These are phyloP conservation scores for Clytia hemisphaerica DNA, from an alignment of 30 jellyfish, hydroid and myxozoan genomes.

Conservation along the genomic window DNA sequence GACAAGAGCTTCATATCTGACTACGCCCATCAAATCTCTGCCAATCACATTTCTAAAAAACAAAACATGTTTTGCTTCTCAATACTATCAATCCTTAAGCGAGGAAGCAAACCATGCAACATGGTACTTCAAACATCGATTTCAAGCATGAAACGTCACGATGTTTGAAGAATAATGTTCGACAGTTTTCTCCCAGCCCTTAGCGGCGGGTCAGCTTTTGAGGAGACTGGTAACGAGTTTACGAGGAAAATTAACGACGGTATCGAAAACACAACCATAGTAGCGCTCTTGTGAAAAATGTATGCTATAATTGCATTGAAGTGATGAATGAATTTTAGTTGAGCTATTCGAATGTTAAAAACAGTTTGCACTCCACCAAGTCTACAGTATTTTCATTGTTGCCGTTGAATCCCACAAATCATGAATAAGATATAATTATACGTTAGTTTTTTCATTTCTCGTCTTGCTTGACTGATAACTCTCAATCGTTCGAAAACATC, in stretches of 20 bases:
- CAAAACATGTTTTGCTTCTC: not conserved
- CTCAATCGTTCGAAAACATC: conserved; percentile 78
- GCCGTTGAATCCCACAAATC: not conserved
- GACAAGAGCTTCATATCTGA: conserved; percentile 37
- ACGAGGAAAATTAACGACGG: not conserved
- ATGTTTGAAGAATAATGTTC: too few relatives aligned
- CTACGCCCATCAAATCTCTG: conserved; percentile 29
- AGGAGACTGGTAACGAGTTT: not conserved
- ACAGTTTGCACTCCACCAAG: not conserved
- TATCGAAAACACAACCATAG: not conserved
- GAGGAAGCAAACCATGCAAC: too few relatives aligned
- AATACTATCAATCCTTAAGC: too few relatives aligned
- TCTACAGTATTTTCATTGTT: not conserved
- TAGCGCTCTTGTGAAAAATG: not conserved
- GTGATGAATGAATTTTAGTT: too few relatives aligned
- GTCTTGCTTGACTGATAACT: conserved; percentile 64
- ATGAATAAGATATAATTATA: too few relatives aligned
- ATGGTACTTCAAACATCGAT: too few relatives aligned
- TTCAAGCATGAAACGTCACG: too few relatives aligned
- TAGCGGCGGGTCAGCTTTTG: not conserved
- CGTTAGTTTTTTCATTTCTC: conserved; percentile 58
- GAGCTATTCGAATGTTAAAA: not conserved
- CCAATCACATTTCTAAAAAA: conserved; percentile 24
- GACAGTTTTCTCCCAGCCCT: not conserved
- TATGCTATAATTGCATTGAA: not conserved